These are phyloP conservation scores for Lasiurus cinereus DNA, from an alignment of 2,113 vertebrate genomes.

Conservation along the genomic window DNA sequence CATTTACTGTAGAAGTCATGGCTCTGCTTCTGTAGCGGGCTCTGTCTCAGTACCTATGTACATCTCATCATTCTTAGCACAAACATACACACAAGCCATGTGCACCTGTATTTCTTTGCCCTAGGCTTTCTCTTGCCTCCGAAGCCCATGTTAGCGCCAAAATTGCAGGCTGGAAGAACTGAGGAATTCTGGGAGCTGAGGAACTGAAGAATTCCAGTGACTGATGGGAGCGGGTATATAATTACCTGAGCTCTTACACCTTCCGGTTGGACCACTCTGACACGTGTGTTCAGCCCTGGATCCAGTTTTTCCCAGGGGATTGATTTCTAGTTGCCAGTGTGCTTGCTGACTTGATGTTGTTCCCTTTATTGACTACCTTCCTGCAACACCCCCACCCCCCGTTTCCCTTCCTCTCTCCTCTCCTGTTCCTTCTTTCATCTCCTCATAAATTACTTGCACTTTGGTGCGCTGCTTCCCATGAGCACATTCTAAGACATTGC, in stretches of 20 bases:
- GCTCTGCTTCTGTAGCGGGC: background rate
- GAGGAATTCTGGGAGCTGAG: too few species aligned
- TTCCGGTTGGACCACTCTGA: background rate
- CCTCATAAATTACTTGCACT: background rate
- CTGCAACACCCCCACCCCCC: too few species aligned
- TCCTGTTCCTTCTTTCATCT: background rate
- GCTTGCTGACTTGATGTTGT: background rate
- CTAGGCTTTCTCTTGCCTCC: background rate
- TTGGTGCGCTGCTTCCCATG: background rate
- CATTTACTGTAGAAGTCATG: background rate
- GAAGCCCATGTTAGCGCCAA: background rate
- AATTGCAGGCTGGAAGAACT: background rate
- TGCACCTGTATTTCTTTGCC: slow-evolving; percentile 6
- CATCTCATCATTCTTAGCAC: background rate
- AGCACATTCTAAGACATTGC: background rate
- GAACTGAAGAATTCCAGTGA: too few species aligned
- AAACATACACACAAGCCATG: background rate
- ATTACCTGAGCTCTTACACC: background rate
- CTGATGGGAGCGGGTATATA: background rate
- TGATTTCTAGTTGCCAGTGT: background rate
- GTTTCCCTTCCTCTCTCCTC: background rate
- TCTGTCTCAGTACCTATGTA: background rate
- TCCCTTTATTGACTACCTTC: background rate
- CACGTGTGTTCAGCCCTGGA: accelerated
- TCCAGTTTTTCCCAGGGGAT: background rate